phyloP scores from a whole-genome alignment of 2,113 vertebrate species.

The Carassius gibelio region DNA sequence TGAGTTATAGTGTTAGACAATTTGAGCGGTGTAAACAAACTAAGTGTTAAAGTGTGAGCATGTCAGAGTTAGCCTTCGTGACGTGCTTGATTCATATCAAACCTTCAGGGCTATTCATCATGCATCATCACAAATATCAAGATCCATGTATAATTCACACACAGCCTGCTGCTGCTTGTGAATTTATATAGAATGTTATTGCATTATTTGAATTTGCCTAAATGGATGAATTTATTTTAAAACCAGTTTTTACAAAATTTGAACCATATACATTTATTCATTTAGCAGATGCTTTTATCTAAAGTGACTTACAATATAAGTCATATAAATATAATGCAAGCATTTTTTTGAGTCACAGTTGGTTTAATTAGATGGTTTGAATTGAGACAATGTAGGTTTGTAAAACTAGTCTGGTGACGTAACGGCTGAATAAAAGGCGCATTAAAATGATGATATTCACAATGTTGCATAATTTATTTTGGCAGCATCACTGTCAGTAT shows the following conservation, averaged over 20 bases:
- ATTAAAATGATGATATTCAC: background rate
- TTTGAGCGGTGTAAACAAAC: constrained; percentile 35
- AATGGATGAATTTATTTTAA: background rate
- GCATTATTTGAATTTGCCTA: background rate
- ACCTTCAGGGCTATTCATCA: constrained; percentile 6
- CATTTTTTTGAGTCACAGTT: background rate
- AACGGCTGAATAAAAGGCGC: background rate
- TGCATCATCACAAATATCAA: background rate
- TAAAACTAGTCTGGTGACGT: background rate
- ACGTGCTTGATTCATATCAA: constrained; percentile 26
- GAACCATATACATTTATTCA: background rate
- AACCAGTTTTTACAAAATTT: background rate
- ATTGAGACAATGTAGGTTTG: background rate
- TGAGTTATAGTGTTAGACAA: constrained; percentile 29
- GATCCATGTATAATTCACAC: background rate
- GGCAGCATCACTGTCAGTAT: background rate
- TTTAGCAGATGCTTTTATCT: no score
- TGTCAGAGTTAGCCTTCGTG: background rate
- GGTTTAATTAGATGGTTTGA: background rate
- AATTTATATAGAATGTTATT: background rate
- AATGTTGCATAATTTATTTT: background rate
- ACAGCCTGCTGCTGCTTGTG: background rate
- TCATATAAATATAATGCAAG: background rate
- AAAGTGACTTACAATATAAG: no score
- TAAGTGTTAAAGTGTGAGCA: constrained; percentile 16